phyloP scores from a whole-genome alignment of 2,113 vertebrate genomes.

The Pao palembangensis region DNA sequence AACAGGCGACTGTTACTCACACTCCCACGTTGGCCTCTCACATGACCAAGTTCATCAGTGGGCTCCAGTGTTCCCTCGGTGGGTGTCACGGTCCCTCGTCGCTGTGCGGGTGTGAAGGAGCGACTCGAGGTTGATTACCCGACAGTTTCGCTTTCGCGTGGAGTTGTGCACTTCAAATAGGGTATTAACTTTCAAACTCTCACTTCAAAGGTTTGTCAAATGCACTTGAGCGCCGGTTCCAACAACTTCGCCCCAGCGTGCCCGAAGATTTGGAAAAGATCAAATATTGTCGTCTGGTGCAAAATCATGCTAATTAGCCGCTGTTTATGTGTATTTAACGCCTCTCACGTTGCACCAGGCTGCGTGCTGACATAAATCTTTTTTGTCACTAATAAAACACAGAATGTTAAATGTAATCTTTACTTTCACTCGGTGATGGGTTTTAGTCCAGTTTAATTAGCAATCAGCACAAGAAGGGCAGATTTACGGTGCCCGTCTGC shows the following conservation, averaged over 20 bases:
- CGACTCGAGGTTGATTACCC: background rate
- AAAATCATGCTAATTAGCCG: too few species aligned
- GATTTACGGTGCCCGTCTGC: too few species aligned
- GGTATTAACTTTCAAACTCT: background rate
- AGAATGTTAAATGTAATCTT: too few species aligned
- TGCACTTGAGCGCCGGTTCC: background rate
- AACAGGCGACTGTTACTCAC: background rate
- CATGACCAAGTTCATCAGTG: slow-evolving; percentile 6
- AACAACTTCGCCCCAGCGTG: background rate
- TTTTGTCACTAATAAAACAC: too few species aligned
- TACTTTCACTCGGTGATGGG: too few species aligned
- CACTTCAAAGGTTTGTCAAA: background rate
- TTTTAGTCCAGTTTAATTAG: too few species aligned
- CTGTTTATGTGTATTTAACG: too few species aligned
- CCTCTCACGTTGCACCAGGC: too few species aligned
- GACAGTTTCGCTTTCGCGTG: background rate
- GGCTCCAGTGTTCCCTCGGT: background rate
- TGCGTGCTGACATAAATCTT: too few species aligned
- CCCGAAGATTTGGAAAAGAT: too few species aligned
- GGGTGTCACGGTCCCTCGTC: background rate
- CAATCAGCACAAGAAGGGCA: too few species aligned
- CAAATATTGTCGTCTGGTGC: too few species aligned
- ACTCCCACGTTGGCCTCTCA: background rate
- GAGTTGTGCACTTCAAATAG: background rate
- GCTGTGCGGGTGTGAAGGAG: background rate